Base-by-base conservation (phyloP, 2,888 invertebrate species). In the Antheraea assamensis region DNA sequence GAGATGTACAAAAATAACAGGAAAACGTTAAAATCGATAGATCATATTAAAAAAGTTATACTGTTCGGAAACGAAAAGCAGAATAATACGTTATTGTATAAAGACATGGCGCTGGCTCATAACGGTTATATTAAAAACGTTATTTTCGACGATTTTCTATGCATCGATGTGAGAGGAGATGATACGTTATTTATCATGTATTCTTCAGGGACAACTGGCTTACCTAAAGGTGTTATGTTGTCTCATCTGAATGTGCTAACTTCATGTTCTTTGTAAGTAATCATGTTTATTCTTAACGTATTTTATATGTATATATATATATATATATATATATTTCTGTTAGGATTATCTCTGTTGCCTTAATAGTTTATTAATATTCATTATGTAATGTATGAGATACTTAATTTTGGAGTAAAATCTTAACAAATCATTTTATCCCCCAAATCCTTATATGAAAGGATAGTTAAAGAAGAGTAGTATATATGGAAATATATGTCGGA, bases 191-290 rank as follows among this genome's bases (percentile, higher is more conserved):
- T 90, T 17, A 83, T 93, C 24, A 70, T 92, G 42, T 93, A 92
- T 74, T 93, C 93, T 0, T 93, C 93, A 3, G 93, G 93, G 0
- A 93, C 93, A 0, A 93, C 93, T 0, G 93, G 93, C 0, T 15
- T 93, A 71, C 90, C 92, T 0, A 93, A 93, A 77, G 93, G 92
- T 3, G 93, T 93, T 0, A 87, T 91, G 87, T 47, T 88, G 30
- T 87, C 92, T 0, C 93, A 93, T 78, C 73, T 86, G 0, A 92
- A 90, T 78, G 78, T 88, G 0, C 74, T 92, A 0, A 73, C 82
- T 66, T 76, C 81, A 0, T 81, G 85, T 79, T 75, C 73, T 55
- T 19, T 85, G 91, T 91, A 82, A 85, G 92, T 90, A 58, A 21
- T 21, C 19, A 52, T 52, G 21, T 52, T 52, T n/a, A 19, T 21